These are phyloP conservation scores for Leucophenga montana DNA, from an alignment of 2,888 invertebrate species.

Conservation along the genomic window DNA sequence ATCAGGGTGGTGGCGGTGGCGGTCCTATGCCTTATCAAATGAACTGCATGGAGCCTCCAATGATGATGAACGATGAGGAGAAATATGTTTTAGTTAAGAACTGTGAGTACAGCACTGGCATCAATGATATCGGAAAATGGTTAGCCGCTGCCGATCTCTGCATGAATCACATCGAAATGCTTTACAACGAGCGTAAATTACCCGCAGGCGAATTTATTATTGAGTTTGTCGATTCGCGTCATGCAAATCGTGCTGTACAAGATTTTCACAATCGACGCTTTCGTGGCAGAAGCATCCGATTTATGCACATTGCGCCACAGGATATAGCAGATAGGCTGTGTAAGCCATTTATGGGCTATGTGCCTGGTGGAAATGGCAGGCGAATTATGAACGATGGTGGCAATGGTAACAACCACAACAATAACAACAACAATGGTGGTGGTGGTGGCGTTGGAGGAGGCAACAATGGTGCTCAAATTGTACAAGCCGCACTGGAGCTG, in stretches of 20 bases:
- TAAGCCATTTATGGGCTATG: conserved; percentile 68
- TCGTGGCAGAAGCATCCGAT: conserved; percentile 70
- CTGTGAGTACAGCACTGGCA: conserved; percentile 83
- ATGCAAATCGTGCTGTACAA: conserved; percentile 76
- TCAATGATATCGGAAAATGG: conserved; percentile 86
- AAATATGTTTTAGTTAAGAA: conserved; percentile 84
- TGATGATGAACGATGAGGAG: conserved; percentile 56
- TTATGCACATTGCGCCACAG: conserved; percentile 75
- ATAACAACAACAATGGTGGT: conserved; percentile 46
- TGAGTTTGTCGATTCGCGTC: conserved; percentile 83
- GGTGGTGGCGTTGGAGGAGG: conserved; percentile 40
- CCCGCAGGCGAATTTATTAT: conserved; percentile 91
- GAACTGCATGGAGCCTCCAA: conserved; percentile 5
- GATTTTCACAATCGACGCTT: conserved; percentile 72
- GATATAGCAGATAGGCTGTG: conserved; percentile 76
- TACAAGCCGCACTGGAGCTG: conserved; percentile 13
- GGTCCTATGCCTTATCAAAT: not conserved
- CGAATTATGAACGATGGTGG: conserved; percentile 13
- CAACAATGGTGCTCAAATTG: not conserved
- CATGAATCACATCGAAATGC: conserved; percentile 84
- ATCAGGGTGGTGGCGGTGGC: conserved; percentile 13
- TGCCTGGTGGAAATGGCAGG: conserved; percentile 60
- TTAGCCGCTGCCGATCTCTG: conserved; percentile 84
- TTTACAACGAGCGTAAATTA: conserved; percentile 80
- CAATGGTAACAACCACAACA: conserved; percentile 32